A percentile compares a stretch with the other conserved stretches of the same genome.
Evolutionary conservation across 2,797 vertebrate species (phyloP).

Genomic region (Micropoecilia bifurca): DNA sequence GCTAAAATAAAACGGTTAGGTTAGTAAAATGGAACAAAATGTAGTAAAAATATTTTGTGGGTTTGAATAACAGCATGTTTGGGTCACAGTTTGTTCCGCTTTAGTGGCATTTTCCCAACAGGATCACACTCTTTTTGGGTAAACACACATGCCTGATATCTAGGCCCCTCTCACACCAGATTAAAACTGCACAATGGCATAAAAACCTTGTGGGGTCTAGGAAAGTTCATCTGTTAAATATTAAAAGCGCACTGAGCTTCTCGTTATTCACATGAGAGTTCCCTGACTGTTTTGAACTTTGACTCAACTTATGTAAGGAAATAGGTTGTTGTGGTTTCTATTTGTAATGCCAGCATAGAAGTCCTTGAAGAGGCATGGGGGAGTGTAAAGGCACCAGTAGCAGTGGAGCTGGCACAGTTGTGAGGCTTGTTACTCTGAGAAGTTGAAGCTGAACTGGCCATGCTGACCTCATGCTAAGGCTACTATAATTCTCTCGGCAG

Average conservation of each 20-base stretch:
- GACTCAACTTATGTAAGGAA: neutral
- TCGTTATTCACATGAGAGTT: neutral
- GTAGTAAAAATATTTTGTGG: neutral
- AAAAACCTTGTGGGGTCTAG: neutral
- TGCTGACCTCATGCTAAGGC: neutral
- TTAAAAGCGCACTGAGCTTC: neutral
- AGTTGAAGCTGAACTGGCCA: neutral
- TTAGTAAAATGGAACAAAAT: neutral
- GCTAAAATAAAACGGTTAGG: neutral
- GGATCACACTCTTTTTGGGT: constrained; percentile 8
- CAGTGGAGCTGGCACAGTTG: neutral
- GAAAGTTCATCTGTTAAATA: constrained; percentile 2
- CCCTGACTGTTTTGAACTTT: neutral
- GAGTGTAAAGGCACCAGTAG: neutral
- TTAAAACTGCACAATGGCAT: constrained; percentile 1
- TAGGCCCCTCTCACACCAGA: neutral
- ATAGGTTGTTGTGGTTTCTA: neutral
- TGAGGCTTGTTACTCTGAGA: neutral
- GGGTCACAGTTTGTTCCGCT: neutral
- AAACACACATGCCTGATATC: constrained; percentile 1
- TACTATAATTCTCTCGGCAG: neutral
- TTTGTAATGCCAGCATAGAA: neutral
- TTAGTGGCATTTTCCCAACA: constrained; percentile 32
- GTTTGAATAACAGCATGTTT: neutral
- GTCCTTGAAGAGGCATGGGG: neutral